These are phyloP conservation scores for Drosophila tripunctata DNA, from an alignment of 2,888 invertebrate species.

Conservation along the genomic window DNA sequence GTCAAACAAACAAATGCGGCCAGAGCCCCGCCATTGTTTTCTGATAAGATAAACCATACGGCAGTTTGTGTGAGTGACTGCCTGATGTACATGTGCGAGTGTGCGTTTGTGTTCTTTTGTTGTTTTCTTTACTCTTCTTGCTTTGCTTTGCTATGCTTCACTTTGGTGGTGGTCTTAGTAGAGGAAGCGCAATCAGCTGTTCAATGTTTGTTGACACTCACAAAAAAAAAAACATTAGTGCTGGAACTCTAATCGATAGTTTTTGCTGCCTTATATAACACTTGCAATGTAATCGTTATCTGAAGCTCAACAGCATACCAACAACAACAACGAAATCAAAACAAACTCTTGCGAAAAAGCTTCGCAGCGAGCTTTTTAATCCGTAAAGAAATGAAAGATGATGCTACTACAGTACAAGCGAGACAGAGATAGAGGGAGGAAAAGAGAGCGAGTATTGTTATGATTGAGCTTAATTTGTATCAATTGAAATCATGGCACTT, in stretches of 20 bases:
- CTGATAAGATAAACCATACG: slow-evolving; percentile 68
- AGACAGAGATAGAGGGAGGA: neutral
- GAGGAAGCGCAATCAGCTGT: slow-evolving; percentile 46
- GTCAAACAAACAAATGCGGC: slow-evolving; percentile 46
- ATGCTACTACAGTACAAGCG: neutral
- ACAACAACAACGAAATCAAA: neutral
- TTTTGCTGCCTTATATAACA: slow-evolving; percentile 16
- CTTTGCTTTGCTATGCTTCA: slow-evolving; percentile 4
- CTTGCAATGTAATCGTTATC: neutral
- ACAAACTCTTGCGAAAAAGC: neutral
- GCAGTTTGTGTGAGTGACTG: no score
- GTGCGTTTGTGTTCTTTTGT: slow-evolving; percentile 2
- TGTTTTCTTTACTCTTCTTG: slow-evolving; percentile 24
- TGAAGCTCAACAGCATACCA: slow-evolving; percentile 1
- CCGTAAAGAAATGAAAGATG: neutral
- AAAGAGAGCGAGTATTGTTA: slow-evolving; percentile 1
- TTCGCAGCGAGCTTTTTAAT: slow-evolving; percentile 4
- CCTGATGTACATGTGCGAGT: slow-evolving; percentile 9
- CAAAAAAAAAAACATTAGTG: slow-evolving; percentile 23
- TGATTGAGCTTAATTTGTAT: slow-evolving; percentile 55
- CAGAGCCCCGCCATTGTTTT: slow-evolving; percentile 29
- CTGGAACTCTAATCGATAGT: slow-evolving; percentile 39
- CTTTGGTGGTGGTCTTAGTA: slow-evolving; percentile 12
- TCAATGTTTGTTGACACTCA: slow-evolving; percentile 50
- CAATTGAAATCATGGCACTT: slow-evolving; percentile 49